Percentiles rank a stretch among this genome's conserved stretches.
Evolutionary conservation across 1,140 invertebrate genomes (phyloP).

Genomic region (Physella acuta): DNA sequence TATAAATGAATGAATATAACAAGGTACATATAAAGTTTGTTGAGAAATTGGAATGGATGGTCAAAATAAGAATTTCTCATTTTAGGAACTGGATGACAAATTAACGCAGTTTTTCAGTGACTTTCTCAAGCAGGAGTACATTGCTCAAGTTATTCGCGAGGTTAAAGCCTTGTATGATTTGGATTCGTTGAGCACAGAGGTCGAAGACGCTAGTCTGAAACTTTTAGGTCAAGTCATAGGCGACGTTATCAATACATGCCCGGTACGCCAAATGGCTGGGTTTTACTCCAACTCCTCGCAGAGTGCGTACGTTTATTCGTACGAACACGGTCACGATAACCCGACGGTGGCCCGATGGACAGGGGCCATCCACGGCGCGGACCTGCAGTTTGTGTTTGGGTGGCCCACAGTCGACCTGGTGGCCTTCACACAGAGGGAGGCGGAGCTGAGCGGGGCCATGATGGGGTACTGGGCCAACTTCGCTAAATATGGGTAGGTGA

Average conservation of each 20-base stretch:
- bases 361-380: slow-evolving; percentile 91
- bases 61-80: not conserved
- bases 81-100: not conserved
- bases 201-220: slow-evolving; percentile 19
- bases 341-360: slow-evolving; percentile 94
- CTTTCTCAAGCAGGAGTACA: not conserved
- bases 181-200: not conserved
- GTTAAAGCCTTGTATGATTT: slow-evolving; percentile 26
- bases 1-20: too few species aligned
- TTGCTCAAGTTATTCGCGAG: not conserved
- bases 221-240: slow-evolving; percentile 36
- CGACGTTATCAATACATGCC: slow-evolving; percentile 42
- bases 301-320: slow-evolving; percentile 40
- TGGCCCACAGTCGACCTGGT: slow-evolving; percentile 73
- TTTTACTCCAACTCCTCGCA: not conserved
- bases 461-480: slow-evolving; percentile 93
- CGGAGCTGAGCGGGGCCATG: slow-evolving; percentile 80
- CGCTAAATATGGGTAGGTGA: slow-evolving; percentile 84
- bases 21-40: too few species aligned
- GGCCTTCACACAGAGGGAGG: slow-evolving; percentile 87
- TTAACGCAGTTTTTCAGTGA: not conserved
- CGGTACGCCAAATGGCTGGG: slow-evolving; percentile 29
- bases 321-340: slow-evolving; percentile 43
- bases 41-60: too few species aligned
- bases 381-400: slow-evolving; percentile 89